Conservation (phyloP, 2,888 invertebrate species). For the Oscheius onirici region DNA sequence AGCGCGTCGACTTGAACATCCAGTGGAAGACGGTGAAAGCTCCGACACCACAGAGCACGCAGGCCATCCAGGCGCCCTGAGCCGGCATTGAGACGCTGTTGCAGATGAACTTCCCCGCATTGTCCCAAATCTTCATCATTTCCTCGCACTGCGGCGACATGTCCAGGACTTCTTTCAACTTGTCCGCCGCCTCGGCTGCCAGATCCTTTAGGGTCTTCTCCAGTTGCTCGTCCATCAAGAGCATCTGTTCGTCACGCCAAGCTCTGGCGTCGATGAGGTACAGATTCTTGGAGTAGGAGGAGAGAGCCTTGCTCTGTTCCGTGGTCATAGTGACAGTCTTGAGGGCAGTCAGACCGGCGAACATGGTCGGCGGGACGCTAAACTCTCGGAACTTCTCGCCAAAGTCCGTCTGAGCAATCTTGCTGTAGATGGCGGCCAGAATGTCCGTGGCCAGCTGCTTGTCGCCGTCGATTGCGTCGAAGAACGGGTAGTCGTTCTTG, state of each 20-base stretch:
- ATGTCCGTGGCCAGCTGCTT: not conserved
- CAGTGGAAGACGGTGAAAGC: constrained; percentile 18
- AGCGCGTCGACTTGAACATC: constrained; percentile 22
- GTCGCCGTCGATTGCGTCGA: not conserved
- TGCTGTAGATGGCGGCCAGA: not conserved
- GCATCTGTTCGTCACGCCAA: not conserved
- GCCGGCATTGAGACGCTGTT: constrained; percentile 6
- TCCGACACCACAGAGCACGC: constrained; percentile 4
- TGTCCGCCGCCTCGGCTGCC: not conserved
- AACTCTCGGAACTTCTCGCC: not conserved
- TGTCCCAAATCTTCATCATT: constrained; percentile 21
- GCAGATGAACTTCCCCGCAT: constrained; percentile 6
- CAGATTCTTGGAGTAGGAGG: not conserved
- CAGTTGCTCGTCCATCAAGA: not conserved
- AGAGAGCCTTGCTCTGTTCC: not conserved
- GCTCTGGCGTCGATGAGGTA: not conserved
- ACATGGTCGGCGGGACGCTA: not conserved
- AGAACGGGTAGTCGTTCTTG: constrained; percentile 2
- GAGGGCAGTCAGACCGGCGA: not conserved
- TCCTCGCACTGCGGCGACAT: constrained; percentile 22
- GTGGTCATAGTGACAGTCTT: not conserved
- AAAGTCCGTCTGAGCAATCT: not conserved
- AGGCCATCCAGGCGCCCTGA: constrained; percentile 17
- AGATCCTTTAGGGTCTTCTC: not conserved
- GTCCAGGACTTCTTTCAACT: constrained; percentile 5